Percentiles rank a stretch among this genome's conserved stretches.
Conservation (phyloP, 2,797 vertebrate species). For the Anguilla megastoma region DNA sequence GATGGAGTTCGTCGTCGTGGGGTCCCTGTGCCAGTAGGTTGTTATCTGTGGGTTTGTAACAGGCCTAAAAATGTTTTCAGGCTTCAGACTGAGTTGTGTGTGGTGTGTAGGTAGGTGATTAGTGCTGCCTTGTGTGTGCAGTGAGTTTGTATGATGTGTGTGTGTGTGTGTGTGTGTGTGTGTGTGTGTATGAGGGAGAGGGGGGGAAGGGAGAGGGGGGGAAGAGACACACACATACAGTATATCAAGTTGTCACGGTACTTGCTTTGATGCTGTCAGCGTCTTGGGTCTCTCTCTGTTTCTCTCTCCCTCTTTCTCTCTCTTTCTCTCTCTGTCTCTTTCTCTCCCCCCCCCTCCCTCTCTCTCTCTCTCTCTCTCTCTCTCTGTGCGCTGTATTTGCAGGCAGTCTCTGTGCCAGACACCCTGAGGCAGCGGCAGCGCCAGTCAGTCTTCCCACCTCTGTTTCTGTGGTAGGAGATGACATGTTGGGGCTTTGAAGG, state of each 20-base stretch:
- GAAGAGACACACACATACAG: conserved; percentile 16
- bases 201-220: too few relatives aligned
- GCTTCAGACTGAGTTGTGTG: background rate
- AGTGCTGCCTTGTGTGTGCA: background rate
- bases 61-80: too few relatives aligned
- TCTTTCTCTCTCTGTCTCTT: background rate
- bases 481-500: conserved; percentile 85
- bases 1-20: background rate
- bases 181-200: background rate
- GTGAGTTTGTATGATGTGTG: background rate
- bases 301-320: conserved; percentile 50
- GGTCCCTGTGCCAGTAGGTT: background rate
- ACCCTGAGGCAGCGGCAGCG: conserved; percentile 84
- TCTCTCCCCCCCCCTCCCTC: conserved; percentile 33
- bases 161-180: background rate
- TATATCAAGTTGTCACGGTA: conserved; percentile 27
- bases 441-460: conserved; percentile 87
- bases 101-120: too few relatives aligned
- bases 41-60: background rate
- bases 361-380: background rate
- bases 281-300: conserved; percentile 45
- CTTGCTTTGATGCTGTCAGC: conserved; percentile 64
- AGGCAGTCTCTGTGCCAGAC: conserved; percentile 84
- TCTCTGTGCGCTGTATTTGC: conserved; percentile 75
- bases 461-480: conserved; percentile 86